Evolutionary conservation across 1,140 invertebrate genomes (phyloP), one percentile per base, ranked within the genome.

Genomic region (Mylabris phalerata): DNA sequence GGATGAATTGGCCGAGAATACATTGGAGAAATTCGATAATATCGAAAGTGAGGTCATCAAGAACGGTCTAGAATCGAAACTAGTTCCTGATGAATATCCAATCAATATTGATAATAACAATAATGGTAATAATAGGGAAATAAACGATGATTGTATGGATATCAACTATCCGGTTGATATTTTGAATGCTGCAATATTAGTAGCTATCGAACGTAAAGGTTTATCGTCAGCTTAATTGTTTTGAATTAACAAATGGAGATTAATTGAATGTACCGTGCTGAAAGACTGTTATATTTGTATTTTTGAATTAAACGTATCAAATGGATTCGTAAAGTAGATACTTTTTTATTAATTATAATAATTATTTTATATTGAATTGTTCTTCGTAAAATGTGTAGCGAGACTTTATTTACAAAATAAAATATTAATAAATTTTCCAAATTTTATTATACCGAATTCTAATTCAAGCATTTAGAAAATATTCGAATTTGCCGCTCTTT

Each of bases 181-280:
- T 66, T 64, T 86, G 50, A 83, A 85, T 74, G 75, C 82, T 39
- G 85, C 85, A 49, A 82, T 87, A 7, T 78, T 80, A 26, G 84
- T 82, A 62, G 85, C 85, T 10, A 86, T 87, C 55, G 82, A 85
- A 69, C 84, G 84, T 64, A 86, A 86, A 69, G 85, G 85, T 26
- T 71, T 86, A 4, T 83, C 81, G 61, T 79, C 79, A n/a, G 11
- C 9, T 39, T 51, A 32, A 9, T 51, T 13, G 19, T 9, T 42
- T 42, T n/a, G 10, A 42, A 40, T 40, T 40, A 40, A 40, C 19
- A 1, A 7, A 32, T 32, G 4, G 32, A 32, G 7, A 32, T 32
- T 4, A 32, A 32, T 32, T 32, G 4, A 32, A 32, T 7, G 7
- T 32, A 32, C 32, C 7, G 32, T 32, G 32, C 19, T 32, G 32